Evolutionary conservation across 2,888 invertebrate species (phyloP), one percentile per base, ranked within the genome.

Genomic region (Panzeria rudis): DNA sequence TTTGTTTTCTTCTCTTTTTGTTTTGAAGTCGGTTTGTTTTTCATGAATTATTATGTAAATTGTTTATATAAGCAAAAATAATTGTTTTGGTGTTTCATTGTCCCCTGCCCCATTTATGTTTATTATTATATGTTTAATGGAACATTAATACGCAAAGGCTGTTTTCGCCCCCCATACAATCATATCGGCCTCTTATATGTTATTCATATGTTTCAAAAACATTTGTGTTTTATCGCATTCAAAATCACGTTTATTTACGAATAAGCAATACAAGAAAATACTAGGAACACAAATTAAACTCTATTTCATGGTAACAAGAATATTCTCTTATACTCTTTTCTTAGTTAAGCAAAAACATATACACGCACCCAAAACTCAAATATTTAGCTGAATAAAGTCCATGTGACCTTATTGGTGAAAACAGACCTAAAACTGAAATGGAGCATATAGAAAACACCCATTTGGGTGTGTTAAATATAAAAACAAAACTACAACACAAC

Each of bases 401-500:
- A 85, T 78, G 82, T 82, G 85, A 79, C 59, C 23, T 47, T 61
- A 73, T 64, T 64, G 78, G 64, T 82, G 81, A 78, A 69, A 69
- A 54, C 6, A 9, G 9, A 32, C 23, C 59, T 71, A 29, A 73
- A 79, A 44, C 52, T 68, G 61, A 80, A 85, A 61, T 66, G 61
- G 80, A 84, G 76, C 76, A 64, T 71, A 50, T 50, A 69, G 80
- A 76, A 83, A 77, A 75, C 78, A 82, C 82, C 82, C 78, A 79
- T 75, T 71, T 79, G 85, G 82, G 82, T 85, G 85, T 85, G 85
- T 85, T 82, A 75, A 72, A 64, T 50, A 72, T 56, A 75, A 61
- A 44, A 64, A 71, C 61, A 81, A 62, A 66, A 25, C 5, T 50
- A 75, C 47, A 64, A 71, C 50, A 79, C 59, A 78, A 75, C 82